Base-by-base conservation (phyloP, 2,113 vertebrate genomes). In the Atherinomorus stipes region DNA sequence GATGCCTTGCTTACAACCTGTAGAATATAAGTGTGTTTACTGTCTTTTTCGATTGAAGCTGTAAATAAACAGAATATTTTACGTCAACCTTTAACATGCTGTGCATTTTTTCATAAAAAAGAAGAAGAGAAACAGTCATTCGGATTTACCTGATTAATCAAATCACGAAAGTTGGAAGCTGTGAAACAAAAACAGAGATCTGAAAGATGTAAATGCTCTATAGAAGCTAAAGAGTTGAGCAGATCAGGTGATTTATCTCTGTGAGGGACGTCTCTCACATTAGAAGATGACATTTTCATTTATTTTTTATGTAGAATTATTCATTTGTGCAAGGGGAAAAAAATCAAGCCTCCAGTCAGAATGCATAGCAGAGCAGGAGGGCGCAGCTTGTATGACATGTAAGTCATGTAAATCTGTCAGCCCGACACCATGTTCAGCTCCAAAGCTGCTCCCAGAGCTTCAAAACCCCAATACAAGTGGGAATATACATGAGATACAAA, bases 401-500 rank as follows among this genome's bases (percentile, higher is more conserved):
- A 15, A 50, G 40, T 61, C 23, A 42, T 50, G 31, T 25, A 47
- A 22, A 23, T 54, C 25, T 51, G 45, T 64, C 11, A 64, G 34
- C 16, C 8, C 28, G 28, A 56, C 37, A 23, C n/a, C 21, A 9
- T 15, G 18, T 25, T 26, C 15, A 66, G n/a, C 40, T 38, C 49
- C 13, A 57, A 37, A 47, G 21, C 56, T 58, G 56, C 37, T 42
- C 3, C 42, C 2, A 28, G 34, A 23, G 38, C 23, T 56, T 22
- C 40, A n/a, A 71, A 53, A 47, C 16, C 44, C 15, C 37, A 42
- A 51, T 16, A 11, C 31, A 22, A 44, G n/a, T 64, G 31, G 31
- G 59, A 68, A 64, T 64, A 38, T 59, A 34, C 51, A 72, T 26
- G 63, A 47, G 40, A 26, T 25, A 26, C 44, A 22, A 49, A 70